Percentiles rank a stretch among this genome's conserved stretches.
These are phyloP conservation scores for Epinotia bilunana DNA, from an alignment of 2,888 invertebrate genomes.

Conservation along the genomic window DNA sequence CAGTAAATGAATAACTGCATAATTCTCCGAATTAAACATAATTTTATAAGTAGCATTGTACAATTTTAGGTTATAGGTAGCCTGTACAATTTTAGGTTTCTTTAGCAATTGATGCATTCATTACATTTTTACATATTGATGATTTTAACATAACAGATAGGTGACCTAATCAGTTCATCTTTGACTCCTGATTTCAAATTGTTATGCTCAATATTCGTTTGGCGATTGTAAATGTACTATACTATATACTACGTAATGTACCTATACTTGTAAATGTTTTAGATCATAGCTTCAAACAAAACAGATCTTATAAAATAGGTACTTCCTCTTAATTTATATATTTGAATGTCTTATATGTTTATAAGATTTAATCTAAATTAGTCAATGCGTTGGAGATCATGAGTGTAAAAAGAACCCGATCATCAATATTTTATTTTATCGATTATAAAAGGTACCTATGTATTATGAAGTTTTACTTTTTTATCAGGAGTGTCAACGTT, in stretches of 20 bases:
- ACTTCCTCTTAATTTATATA: conserved; percentile 31
- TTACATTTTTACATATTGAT: conserved; percentile 37
- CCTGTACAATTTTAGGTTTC: conserved; percentile 44
- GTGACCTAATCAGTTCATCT: conserved; percentile 34
- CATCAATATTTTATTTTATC: conserved; percentile 39
- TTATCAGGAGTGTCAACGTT: background rate
- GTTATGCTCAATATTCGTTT: conserved; percentile 42
- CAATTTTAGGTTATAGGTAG: conserved; percentile 43
- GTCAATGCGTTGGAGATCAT: conserved; percentile 30
- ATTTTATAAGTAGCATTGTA: conserved; percentile 42
- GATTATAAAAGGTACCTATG: conserved; percentile 45
- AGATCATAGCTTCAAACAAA: conserved; percentile 42
- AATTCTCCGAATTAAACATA: conserved; percentile 39
- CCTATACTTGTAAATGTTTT: conserved; percentile 43
- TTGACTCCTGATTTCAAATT: conserved; percentile 36
- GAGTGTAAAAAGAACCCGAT: conserved; percentile 39
- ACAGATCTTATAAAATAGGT: conserved; percentile 43
- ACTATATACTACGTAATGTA: conserved; percentile 35
- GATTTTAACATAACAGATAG: conserved; percentile 32
- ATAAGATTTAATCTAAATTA: conserved; percentile 38
- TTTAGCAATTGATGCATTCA: conserved; percentile 33
- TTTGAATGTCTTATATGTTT: conserved; percentile 27
- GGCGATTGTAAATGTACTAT: conserved; percentile 40
- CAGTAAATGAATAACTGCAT: conserved; percentile 36
- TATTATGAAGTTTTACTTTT: conserved; percentile 26